Evolutionary conservation across 2,113 vertebrate species (phyloP).

Genomic region (Gavialis gangeticus): DNA sequence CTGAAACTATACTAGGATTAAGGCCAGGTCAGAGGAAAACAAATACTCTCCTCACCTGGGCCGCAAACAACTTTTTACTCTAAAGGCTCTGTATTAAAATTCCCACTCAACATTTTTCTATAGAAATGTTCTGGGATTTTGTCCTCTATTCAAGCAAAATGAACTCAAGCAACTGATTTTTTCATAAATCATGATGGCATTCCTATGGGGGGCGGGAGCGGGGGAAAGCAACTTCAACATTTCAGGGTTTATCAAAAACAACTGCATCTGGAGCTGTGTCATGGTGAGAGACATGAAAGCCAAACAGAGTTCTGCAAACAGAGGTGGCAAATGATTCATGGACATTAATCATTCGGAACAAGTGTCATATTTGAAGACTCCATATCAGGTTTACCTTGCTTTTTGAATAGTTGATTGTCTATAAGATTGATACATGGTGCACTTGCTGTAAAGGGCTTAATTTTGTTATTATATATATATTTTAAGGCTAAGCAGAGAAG

Average conservation of each 20-base stretch:
- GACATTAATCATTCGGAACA: constrained; percentile 57
- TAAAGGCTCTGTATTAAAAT: background rate
- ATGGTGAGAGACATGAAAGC: background rate
- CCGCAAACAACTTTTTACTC: constrained; percentile 25
- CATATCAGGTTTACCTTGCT: background rate
- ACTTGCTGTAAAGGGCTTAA: background rate
- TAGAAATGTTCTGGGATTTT: constrained; percentile 17
- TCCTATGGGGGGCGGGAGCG: constrained; percentile 27
- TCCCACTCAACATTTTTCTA: constrained; percentile 32
- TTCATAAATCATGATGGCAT: constrained; percentile 42
- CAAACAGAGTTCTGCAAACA: background rate
- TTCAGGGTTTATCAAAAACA: constrained; percentile 58
- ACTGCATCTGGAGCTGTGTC: background rate
- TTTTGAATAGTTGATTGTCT: constrained; percentile 14
- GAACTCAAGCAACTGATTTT: background rate
- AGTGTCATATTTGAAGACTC: constrained; percentile 27
- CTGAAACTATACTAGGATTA: constrained; percentile 27
- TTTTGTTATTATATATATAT: background rate
- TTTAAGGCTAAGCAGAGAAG: background rate
- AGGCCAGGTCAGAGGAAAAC: constrained; percentile 49
- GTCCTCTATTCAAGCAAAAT: constrained; percentile 31
- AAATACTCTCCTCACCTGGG: constrained; percentile 52
- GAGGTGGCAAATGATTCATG: constrained; percentile 8
- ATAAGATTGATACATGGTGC: background rate
- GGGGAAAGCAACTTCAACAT: constrained; percentile 48